These are phyloP conservation scores for Neoascia interrupta DNA, from an alignment of 2,888 invertebrate genomes.

Conservation along the genomic window DNA sequence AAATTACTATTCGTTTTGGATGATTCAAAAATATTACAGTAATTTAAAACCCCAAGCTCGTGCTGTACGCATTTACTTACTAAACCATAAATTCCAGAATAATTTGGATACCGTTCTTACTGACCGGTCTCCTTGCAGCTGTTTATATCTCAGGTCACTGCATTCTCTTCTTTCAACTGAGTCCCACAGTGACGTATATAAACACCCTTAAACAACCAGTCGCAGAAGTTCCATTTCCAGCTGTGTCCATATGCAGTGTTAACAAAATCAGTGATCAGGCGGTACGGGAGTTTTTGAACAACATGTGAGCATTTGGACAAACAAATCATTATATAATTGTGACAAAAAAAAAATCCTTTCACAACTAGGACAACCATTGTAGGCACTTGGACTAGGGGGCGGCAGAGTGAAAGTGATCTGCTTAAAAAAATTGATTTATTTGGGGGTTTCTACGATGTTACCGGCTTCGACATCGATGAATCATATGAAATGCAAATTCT, in stretches of 20 bases:
- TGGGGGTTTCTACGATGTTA: constrained; percentile 71
- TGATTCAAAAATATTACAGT: constrained; percentile 74
- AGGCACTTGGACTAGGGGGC: no score
- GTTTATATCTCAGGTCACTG: constrained; percentile 71
- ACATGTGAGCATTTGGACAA: constrained; percentile 60
- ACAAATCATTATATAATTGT: background rate
- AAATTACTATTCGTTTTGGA: constrained; percentile 73
- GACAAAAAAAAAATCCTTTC: background rate
- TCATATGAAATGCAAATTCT: constrained; percentile 63
- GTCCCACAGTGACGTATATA: constrained; percentile 73
- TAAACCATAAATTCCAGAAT: constrained; percentile 56
- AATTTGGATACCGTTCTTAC: constrained; percentile 75
- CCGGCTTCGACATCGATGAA: constrained; percentile 66
- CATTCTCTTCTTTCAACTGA: constrained; percentile 72
- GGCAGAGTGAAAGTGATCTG: constrained; percentile 14
- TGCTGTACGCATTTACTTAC: background rate
- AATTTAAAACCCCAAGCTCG: no score
- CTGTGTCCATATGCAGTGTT: constrained; percentile 73
- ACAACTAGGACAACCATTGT: no score
- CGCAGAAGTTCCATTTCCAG: constrained; percentile 70
- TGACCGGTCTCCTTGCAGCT: constrained; percentile 72
- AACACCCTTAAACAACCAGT: constrained; percentile 64
- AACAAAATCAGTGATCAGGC: constrained; percentile 74
- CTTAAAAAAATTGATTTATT: constrained; percentile 70
- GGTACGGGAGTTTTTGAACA: constrained; percentile 35